Evolutionary conservation across 2,888 invertebrate genomes (phyloP).

Genomic region (Ophonus ardosiacus): DNA sequence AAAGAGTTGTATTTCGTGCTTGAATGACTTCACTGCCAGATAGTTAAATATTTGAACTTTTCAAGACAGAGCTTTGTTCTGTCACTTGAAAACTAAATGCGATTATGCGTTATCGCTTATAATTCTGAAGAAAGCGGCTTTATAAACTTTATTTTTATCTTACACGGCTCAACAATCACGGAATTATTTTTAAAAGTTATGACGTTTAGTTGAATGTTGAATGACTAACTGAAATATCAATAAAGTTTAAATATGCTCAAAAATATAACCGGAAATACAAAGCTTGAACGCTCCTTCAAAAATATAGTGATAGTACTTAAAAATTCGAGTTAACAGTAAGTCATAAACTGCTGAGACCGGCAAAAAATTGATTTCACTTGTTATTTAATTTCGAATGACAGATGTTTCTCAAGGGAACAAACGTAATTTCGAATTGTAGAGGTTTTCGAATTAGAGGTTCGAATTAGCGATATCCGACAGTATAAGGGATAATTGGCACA

Average conservation of each 20-base stretch:
- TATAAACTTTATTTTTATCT: conserved; percentile 12
- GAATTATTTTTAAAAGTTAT: neutral
- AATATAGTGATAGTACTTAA: no score
- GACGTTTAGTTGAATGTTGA: neutral
- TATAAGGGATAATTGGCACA: no score
- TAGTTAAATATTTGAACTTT: conserved; percentile 47
- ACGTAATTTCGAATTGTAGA: no score
- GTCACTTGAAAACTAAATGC: conserved; percentile 36
- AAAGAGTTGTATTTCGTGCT: conserved; percentile 46
- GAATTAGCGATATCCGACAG: no score
- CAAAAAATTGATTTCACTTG: no score
- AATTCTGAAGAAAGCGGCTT: conserved; percentile 5
- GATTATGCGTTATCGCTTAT: conserved; percentile 32
- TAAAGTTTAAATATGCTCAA: neutral
- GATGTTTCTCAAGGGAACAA: no score
- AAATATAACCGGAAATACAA: no score
- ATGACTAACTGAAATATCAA: neutral
- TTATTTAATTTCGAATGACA: no score
- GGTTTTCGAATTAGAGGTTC: no score
- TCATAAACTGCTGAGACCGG: no score
- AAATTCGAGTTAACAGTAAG: no score
- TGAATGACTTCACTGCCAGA: conserved; percentile 29
- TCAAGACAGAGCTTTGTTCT: conserved; percentile 5
- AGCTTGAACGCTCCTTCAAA: no score
- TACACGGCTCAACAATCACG: neutral